phyloP scores from a whole-genome alignment of 2,797 vertebrate genomes.

The Gallirallus australis region DNA sequence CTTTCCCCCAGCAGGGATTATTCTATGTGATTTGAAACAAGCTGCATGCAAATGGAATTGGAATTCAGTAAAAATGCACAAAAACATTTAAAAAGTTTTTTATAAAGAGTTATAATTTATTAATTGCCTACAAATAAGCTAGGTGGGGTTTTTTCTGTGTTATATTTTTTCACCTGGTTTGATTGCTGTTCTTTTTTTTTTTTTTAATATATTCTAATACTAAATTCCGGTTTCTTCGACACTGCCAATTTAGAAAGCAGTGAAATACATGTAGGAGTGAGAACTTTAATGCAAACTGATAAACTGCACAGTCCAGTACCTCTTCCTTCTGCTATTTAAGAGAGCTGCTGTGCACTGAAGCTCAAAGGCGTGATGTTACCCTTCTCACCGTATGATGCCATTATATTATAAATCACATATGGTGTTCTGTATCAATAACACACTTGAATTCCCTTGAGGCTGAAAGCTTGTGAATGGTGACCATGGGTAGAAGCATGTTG shows the following conservation, averaged over 20 bases:
- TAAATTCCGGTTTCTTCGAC: neutral
- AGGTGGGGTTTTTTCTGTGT: rapidly evolving
- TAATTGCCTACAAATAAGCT: neutral
- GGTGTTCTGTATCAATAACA: neutral
- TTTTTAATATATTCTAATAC: neutral
- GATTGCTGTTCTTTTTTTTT: neutral
- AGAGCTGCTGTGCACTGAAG: neutral
- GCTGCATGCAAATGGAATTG: neutral
- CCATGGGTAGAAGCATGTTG: neutral
- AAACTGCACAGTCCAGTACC: neutral
- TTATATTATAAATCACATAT: neutral
- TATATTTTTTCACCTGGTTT: neutral
- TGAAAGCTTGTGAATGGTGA: neutral
- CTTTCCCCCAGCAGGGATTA: neutral
- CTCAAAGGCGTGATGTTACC: neutral
- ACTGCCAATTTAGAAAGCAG: neutral
- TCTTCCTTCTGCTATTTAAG: neutral
- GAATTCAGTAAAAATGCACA: neutral
- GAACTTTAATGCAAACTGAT: neutral
- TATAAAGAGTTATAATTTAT: neutral
- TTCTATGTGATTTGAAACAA: neutral
- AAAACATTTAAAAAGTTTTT: neutral
- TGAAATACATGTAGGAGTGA: neutral
- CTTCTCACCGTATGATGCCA: neutral
- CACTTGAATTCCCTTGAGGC: neutral